Conservation (phyloP, 2,888 invertebrate species). For the Hyalella azteca region DNA sequence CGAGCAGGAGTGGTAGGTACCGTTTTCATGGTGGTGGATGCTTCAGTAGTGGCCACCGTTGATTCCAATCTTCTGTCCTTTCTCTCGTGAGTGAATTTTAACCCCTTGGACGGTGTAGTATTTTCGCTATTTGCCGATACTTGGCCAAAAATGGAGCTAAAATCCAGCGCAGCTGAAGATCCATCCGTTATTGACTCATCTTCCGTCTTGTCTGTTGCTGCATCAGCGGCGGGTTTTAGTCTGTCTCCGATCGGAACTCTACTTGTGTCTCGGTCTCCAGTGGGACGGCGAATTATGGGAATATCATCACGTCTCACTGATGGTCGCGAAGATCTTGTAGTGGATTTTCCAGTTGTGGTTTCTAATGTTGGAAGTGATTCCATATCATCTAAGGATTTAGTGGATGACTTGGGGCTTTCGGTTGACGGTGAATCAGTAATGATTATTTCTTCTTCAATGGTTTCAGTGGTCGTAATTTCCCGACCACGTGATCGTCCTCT, state of each 20-base stretch:
- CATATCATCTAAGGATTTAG: not conserved
- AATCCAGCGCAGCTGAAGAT: not conserved
- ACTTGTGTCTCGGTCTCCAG: conserved; percentile 21
- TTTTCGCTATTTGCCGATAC: not conserved
- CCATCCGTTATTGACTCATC: not conserved
- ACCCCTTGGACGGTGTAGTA: conserved; percentile 15
- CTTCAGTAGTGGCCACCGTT: conserved; percentile 22
- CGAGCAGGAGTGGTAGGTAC: conserved; percentile 38
- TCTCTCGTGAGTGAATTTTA: conserved; percentile 38
- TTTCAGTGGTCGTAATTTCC: conserved; percentile 32
- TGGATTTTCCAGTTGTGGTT: conserved; percentile 42
- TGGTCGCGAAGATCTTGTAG: conserved; percentile 46
- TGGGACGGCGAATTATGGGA: conserved; percentile 54
- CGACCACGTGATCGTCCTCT: conserved; percentile 28
- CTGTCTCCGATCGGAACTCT: not conserved
- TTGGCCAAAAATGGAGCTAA: not conserved
- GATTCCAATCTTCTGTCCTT: conserved; percentile 13
- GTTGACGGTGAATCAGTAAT: conserved; percentile 7
- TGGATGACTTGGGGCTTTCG: not conserved
- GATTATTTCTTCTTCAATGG: not conserved
- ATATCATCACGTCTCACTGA: conserved; percentile 54
- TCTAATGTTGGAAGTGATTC: conserved; percentile 27
- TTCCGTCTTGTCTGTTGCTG: not conserved
- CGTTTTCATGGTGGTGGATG: not conserved
- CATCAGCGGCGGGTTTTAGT: not conserved